A percentile compares a stretch with the other conserved stretches of the same genome.
Evolutionary conservation across 2,113 vertebrate genomes (phyloP).

Genomic region (Corythornis madagascariensis): DNA sequence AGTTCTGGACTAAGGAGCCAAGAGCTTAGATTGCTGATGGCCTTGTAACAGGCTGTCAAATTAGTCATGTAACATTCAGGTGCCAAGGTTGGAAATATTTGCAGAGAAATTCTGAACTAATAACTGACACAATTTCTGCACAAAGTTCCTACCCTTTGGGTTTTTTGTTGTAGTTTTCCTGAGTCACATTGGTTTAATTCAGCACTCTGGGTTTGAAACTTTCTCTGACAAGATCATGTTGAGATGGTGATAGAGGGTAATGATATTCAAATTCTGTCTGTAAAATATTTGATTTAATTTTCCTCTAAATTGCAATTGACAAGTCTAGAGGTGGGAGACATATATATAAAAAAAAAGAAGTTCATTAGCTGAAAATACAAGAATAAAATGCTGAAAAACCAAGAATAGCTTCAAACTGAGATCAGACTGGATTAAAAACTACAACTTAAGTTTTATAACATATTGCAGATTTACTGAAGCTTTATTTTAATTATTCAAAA

Average conservation of each 20-base stretch:
- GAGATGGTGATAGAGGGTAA: not conserved
- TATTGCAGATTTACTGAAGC: not conserved
- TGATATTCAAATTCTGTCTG: not conserved
- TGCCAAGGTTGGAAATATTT: not conserved
- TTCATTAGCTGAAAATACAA: not conserved
- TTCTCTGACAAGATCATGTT: not conserved
- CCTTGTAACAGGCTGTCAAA: not conserved
- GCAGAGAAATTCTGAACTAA: not conserved
- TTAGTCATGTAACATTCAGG: not conserved
- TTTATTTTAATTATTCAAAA: not conserved
- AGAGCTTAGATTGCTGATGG: not conserved
- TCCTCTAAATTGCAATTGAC: not conserved
- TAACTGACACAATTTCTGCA: not conserved
- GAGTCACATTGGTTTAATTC: not conserved
- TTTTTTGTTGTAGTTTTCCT: not conserved
- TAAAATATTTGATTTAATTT: slow-evolving; percentile 37
- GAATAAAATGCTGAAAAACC: not conserved
- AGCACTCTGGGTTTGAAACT: not conserved
- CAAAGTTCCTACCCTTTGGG: not conserved
- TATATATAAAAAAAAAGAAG: not conserved
- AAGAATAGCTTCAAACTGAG: not conserved
- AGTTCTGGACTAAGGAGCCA: not conserved
- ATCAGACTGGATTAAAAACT: not conserved
- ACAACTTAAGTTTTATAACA: not conserved
- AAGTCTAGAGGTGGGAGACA: not conserved